These are phyloP conservation scores for Bugula neritina DNA, from an alignment of 2,888 invertebrate species.

Conservation along the genomic window DNA sequence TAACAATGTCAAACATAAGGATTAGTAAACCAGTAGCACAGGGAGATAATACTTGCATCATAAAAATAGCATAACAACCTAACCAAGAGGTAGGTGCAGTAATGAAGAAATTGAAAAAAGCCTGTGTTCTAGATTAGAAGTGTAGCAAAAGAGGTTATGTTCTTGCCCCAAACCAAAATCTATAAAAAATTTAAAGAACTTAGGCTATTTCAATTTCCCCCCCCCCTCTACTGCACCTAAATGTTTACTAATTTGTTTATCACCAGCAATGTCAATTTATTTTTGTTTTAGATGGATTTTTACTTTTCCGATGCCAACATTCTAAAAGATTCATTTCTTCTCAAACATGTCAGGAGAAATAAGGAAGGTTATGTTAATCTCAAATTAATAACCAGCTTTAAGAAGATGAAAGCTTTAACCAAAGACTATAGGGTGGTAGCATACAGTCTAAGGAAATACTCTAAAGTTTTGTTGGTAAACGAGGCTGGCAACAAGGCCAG, in stretches of 20 bases:
- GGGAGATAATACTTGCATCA: neutral
- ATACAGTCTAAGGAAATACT: slow-evolving; percentile 68
- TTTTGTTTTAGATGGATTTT: slow-evolving; percentile 81
- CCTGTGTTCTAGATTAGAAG: too few species aligned
- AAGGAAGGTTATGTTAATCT: slow-evolving; percentile 92
- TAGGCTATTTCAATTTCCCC: neutral
- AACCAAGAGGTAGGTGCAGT: too few species aligned
- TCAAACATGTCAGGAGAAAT: slow-evolving; percentile 88
- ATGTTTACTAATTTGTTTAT: neutral
- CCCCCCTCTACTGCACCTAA: neutral
- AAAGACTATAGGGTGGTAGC: slow-evolving; percentile 91
- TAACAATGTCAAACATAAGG: too few species aligned
- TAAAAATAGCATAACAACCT: neutral
- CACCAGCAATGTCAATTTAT: too few species aligned
- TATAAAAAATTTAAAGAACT: too few species aligned
- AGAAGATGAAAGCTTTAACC: slow-evolving; percentile 85
- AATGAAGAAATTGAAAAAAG: too few species aligned
- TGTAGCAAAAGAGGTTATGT: too few species aligned
- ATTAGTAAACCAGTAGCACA: too few species aligned
- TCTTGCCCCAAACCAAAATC: too few species aligned
- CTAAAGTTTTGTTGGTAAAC: slow-evolving; percentile 78
- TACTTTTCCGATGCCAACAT: slow-evolving; percentile 94
- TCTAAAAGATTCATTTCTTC: slow-evolving; percentile 85
- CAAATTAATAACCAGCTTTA: slow-evolving; percentile 89
- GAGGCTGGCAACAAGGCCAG: slow-evolving; percentile 83